phyloP scores from a whole-genome alignment of 2,888 invertebrate species.

The Penaeus monodon region DNA sequence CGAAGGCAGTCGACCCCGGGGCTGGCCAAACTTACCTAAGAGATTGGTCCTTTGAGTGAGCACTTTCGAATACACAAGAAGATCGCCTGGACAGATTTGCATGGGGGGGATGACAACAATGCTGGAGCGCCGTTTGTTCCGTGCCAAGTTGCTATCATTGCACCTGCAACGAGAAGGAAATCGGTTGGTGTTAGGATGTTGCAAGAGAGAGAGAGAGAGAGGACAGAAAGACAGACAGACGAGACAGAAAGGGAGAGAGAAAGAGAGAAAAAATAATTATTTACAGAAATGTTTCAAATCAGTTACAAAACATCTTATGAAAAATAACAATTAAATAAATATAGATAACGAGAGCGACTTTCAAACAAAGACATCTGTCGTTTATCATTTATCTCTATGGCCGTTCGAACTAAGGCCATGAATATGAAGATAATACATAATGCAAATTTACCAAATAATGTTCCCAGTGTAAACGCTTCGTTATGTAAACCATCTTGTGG shows the following conservation, averaged over 20 bases:
- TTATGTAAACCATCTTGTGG: too few species aligned
- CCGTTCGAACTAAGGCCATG: too few species aligned
- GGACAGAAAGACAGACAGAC: not conserved
- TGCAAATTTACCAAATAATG: too few species aligned
- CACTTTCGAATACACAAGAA: slow-evolving; percentile 72
- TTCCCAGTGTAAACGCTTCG: too few species aligned
- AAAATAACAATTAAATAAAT: too few species aligned
- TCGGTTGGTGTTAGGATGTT: not conserved
- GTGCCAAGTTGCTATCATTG: slow-evolving; percentile 46
- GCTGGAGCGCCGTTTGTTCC: slow-evolving; percentile 69
- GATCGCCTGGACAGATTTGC: slow-evolving; percentile 72
- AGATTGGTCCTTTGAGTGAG: slow-evolving; percentile 68
- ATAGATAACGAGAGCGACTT: too few species aligned
- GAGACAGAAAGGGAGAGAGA: not conserved
- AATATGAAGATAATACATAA: too few species aligned
- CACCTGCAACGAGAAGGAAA: slow-evolving; percentile 30
- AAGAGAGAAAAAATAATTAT: too few species aligned
- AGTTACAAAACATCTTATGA: too few species aligned
- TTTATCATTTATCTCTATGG: too few species aligned
- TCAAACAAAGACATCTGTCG: too few species aligned
- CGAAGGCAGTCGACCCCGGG: not conserved
- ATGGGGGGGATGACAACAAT: slow-evolving; percentile 72
- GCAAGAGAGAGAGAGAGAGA: not conserved
- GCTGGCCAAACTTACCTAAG: slow-evolving; percentile 45
- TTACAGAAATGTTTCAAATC: too few species aligned